Evolutionary conservation across 2,888 invertebrate genomes (phyloP), one percentile per base, ranked within the genome.

Genomic region (Xanthostigma xanthostigma): DNA sequence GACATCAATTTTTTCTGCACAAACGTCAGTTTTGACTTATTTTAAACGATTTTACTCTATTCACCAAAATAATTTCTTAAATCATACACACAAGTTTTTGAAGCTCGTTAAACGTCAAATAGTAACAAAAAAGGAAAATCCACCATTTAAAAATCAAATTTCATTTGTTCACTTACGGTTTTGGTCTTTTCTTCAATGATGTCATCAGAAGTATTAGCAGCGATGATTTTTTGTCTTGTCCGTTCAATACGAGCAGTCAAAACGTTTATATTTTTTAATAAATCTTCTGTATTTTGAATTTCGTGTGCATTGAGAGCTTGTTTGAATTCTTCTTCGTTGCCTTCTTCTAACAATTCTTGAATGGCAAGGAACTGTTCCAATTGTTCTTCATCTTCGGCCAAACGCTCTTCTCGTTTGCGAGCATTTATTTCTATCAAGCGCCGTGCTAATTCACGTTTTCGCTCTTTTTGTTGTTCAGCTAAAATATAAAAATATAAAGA

Each of bases 381-480:
- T 60, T 86, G 86, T 55, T 91, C 87, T 61, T 93, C 91, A 60
- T 94, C 93, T 61, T 89, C 89, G 4, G 83, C 84, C 34, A 94
- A 69, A 61, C 87, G 81, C 63, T 93, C 92, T 59, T 88, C 86
- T 54, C 93, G 72, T 62, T 91, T 87, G 45, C 88, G 77, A 1
- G 90, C 89, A 64, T 93, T 93, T 46, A 93, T 87, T 68, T 94
- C 93, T 44, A 89, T 78, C 46, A 94, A 69, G 27, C 93, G 74
- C 40, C 81, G 73, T 0, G 92, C 89, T 62, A 93, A 75, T 63
- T 93, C 93, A 49, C 84, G 81, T 55, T 91, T 81, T 51, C 89
- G 75, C 62, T 93, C 92, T 59, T 85, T 84, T 64, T 89, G 90
- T 59, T 88, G 89, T 61, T 90, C 90, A 47, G 79, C 79, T 66